These are phyloP conservation scores for Syrista parreyssii DNA, from an alignment of 2,888 invertebrate species.

Conservation along the genomic window DNA sequence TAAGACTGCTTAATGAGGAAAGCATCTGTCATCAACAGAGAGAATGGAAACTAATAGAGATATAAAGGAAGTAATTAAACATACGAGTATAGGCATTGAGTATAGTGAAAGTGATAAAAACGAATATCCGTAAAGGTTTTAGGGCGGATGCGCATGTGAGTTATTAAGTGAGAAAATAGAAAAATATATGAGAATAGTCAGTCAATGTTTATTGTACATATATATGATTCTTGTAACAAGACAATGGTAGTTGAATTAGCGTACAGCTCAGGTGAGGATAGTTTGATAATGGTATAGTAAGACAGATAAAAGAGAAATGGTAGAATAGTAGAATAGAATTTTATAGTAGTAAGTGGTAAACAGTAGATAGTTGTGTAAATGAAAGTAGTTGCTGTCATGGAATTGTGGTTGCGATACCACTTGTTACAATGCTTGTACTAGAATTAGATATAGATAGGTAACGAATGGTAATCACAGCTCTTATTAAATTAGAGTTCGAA, in stretches of 20 bases:
- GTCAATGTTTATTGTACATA: conserved; percentile 4
- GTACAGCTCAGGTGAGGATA: not conserved
- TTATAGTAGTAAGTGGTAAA: not conserved
- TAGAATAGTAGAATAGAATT: conserved; percentile 1
- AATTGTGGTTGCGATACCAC: not conserved
- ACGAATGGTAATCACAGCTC: conserved; percentile 6
- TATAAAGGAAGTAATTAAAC: not conserved
- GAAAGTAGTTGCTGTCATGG: not conserved
- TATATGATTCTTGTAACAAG: not conserved
- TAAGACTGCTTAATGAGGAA: not conserved
- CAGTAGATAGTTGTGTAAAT: not conserved
- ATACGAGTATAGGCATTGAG: not conserved
- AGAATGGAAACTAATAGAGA: conserved; percentile 13
- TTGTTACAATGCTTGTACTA: not conserved
- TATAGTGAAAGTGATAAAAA: conserved; percentile 16
- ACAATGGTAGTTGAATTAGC: not conserved
- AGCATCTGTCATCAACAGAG: not conserved
- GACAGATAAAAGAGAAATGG: not conserved
- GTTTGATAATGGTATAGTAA: conserved; percentile 1
- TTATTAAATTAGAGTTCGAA: conserved; percentile 3
- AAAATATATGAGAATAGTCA: conserved; percentile 2
- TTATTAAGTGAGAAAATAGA: conserved; percentile 4
- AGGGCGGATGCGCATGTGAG: not conserved
- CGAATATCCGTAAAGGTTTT: not conserved
- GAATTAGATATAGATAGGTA: not conserved